phyloP scores from a whole-genome alignment of 1,140 invertebrate species.

The Bombus terrestris region DNA sequence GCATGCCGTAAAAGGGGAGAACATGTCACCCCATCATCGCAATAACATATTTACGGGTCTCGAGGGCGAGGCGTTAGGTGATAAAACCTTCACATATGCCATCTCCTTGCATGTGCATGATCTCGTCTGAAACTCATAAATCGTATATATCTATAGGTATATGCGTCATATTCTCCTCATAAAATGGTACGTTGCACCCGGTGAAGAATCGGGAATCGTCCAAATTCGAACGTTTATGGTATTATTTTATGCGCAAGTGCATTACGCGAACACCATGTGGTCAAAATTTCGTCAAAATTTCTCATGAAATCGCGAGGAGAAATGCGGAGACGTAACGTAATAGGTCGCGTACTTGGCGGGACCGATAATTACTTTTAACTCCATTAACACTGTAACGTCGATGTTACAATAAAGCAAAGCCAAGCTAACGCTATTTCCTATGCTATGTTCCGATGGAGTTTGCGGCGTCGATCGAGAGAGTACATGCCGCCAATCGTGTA shows the following conservation, averaged over 20 bases:
- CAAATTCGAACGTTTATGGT: background rate
- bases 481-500: background rate
- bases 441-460: background rate
- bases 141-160: background rate
- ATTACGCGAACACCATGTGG: background rate
- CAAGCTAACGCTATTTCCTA: background rate
- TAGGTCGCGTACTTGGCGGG: background rate
- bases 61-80: background rate
- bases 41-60: constrained; percentile 38
- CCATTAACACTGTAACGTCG: constrained; percentile 12
- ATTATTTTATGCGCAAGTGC: background rate
- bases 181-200: constrained; percentile 4
- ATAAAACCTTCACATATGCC: background rate
- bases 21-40: background rate
- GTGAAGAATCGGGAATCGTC: background rate
- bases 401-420: background rate
- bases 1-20: background rate
- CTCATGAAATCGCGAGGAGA: background rate
- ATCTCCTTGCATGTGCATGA: background rate
- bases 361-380: constrained; percentile 35
- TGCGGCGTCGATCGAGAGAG: background rate
- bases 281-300: background rate
- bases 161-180: background rate
- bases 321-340: background rate
- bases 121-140: constrained; percentile 26